Evolutionary conservation across 2,888 invertebrate genomes (phyloP).

Genomic region (Caenorhabditis wallacei): DNA sequence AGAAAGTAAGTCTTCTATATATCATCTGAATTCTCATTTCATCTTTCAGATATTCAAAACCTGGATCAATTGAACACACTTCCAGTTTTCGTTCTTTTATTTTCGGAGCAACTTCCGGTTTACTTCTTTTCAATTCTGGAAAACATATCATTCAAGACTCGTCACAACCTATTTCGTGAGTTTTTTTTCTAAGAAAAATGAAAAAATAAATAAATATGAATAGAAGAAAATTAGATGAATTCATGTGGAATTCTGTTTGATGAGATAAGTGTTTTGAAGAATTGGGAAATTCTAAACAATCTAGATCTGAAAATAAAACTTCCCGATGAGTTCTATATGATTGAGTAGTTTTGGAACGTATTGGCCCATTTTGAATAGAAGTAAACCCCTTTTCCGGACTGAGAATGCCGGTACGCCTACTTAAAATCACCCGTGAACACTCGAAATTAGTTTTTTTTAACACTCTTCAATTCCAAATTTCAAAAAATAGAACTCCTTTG

Average conservation of each 20-base stretch:
- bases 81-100: slow-evolving; percentile 68
- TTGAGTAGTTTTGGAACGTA: too few relatives aligned
- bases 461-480: too few relatives aligned
- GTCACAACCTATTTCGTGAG: slow-evolving; percentile 62
- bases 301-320: too few relatives aligned
- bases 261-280: not conserved
- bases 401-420: too few relatives aligned
- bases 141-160: slow-evolving; percentile 67
- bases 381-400: too few relatives aligned
- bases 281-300: too few relatives aligned
- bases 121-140: slow-evolving; percentile 66
- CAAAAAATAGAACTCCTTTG: too few relatives aligned
- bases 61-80: slow-evolving; percentile 70
- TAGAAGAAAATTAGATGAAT: too few relatives aligned
- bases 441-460: too few relatives aligned
- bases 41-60: slow-evolving; percentile 64
- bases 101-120: slow-evolving; percentile 68
- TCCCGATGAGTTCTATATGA: not conserved
- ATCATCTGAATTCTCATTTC: not conserved
- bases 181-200: not conserved
- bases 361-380: too few relatives aligned
- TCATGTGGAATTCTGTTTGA: not conserved
- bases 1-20: slow-evolving; percentile 49
- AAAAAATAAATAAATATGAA: slow-evolving; percentile 6
- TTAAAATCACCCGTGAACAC: too few relatives aligned